Base-by-base conservation (phyloP, 2,888 invertebrate genomes). In the Xestia xanthographa region DNA sequence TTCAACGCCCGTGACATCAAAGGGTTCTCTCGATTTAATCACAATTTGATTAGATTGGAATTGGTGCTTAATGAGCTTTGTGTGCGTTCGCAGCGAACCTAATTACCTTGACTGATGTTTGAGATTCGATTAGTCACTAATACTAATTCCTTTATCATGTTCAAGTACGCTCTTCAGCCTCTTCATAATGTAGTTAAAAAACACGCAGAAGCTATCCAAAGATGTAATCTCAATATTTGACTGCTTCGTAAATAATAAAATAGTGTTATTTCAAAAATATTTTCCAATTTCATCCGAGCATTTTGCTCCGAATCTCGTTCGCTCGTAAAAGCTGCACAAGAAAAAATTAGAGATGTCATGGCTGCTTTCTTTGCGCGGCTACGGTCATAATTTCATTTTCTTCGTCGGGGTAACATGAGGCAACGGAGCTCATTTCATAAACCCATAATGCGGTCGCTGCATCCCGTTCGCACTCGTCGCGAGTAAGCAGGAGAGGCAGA, bases 321-420 rank as follows among this genome's bases (percentile, higher is more conserved):
- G 80, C 85, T 85, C 84, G 84, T 90, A 90, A 87, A 90, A 86
- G 77, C 82, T 83, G 79, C 77, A 81, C 86, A 85, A 86, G 85
- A 88, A 90, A 90, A 89, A 91, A 92, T 91, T 90, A 89, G 88
- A 92, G 89, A 90, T 90, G 92, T 91, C 93, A 93, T 93, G 93
- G 90, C 88, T 89, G 93, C 93, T 95, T 95, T 95, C 95, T 95
- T 95, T 94, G 92, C 92, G 91, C 92, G 92, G 92, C 92, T 90
- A 91, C 90, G 90, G 92, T 92, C 92, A 94, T 96, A 96, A 96
- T 95, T 95, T 94, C 92, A 95, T 95, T 96, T 95, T 94, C 94
- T 93, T 92, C 89, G 90, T 89, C 91, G 87, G 93, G 91, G 93
- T 92, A 94, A 95, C 95, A 94, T 93, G 94, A 94, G 92, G 93